Evolutionary conservation across 2,797 vertebrate species (phyloP).

Genomic region (Brachymystax lenok): DNA sequence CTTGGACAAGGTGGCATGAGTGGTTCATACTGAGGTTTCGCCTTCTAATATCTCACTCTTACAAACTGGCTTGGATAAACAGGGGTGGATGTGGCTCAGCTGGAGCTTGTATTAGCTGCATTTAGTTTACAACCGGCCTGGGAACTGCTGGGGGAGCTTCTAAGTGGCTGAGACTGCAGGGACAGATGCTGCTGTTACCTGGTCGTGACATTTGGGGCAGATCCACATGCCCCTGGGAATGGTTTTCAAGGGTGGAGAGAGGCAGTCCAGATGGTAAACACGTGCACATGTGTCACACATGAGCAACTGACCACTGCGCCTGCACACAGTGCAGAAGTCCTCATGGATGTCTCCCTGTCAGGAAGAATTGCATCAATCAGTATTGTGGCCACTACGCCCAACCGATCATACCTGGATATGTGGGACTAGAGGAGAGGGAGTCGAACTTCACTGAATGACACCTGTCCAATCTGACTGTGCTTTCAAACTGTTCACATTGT

Average conservation of each 20-base stretch:
- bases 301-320: conserved; percentile 85
- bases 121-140: background rate
- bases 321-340: conserved; percentile 88
- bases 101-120: background rate
- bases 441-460: background rate
- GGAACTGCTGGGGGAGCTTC: background rate
- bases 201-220: conserved; percentile 86
- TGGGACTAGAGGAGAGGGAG: conserved; percentile 8
- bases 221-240: conserved; percentile 91
- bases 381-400: conserved; percentile 21
- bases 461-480: background rate
- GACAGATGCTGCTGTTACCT: conserved; percentile 68
- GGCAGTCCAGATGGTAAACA: conserved; percentile 86
- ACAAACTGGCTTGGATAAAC: background rate
- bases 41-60: background rate
- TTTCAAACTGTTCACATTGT: background rate
- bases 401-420: conserved; percentile 18
- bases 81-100: background rate
- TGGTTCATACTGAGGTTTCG: background rate
- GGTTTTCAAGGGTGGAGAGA: conserved; percentile 84
- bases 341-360: conserved; percentile 86
- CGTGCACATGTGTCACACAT: conserved; percentile 87
- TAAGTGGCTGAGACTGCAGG: background rate
- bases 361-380: conserved; percentile 58
- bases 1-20: background rate